Conservation (phyloP, 2,888 invertebrate genomes). For the Aquatica leii region DNA sequence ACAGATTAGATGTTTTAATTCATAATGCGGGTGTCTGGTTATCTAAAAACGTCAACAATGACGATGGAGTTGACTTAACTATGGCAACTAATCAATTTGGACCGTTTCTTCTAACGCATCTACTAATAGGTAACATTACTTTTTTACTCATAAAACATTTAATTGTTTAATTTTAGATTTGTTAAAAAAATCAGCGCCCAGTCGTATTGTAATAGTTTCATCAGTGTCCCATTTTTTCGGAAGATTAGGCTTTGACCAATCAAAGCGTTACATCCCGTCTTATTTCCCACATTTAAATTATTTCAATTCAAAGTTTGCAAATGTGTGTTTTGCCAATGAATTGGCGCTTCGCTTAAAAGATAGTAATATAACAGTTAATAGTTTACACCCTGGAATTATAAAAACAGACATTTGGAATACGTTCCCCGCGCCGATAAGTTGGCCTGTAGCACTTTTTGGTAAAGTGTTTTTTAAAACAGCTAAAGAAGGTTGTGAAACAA, state of each 20-base stretch:
- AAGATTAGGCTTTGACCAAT: conserved; percentile 75
- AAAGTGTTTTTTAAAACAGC: conserved; percentile 75
- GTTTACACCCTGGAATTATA: conserved; percentile 57
- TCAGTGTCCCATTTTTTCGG: conserved; percentile 73
- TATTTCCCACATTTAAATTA: conserved; percentile 75
- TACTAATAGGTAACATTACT: conserved; percentile 70
- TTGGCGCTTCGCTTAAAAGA: conserved; percentile 52
- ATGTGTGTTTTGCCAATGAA: conserved; percentile 54
- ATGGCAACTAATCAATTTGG: conserved; percentile 96
- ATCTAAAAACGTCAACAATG: conserved; percentile 70
- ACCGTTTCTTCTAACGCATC: conserved; percentile 90
- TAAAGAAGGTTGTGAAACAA: conserved; percentile 81
- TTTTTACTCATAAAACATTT: neutral
- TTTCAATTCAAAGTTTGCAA: conserved; percentile 78
- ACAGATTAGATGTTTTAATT: conserved; percentile 79
- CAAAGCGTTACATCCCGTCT: conserved; percentile 74
- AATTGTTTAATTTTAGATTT: conserved; percentile 54
- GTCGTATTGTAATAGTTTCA: conserved; percentile 43
- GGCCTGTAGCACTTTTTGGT: conserved; percentile 70
- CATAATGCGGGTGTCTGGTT: conserved; percentile 90
- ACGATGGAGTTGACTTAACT: conserved; percentile 86
- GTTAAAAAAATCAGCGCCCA: conserved; percentile 53
- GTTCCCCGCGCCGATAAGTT: conserved; percentile 77
- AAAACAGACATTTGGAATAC: conserved; percentile 68
- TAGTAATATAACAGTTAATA: conserved; percentile 54